Conservation (phyloP, 2,797 vertebrate species). For the Pseudochaenichthys georgianus region DNA sequence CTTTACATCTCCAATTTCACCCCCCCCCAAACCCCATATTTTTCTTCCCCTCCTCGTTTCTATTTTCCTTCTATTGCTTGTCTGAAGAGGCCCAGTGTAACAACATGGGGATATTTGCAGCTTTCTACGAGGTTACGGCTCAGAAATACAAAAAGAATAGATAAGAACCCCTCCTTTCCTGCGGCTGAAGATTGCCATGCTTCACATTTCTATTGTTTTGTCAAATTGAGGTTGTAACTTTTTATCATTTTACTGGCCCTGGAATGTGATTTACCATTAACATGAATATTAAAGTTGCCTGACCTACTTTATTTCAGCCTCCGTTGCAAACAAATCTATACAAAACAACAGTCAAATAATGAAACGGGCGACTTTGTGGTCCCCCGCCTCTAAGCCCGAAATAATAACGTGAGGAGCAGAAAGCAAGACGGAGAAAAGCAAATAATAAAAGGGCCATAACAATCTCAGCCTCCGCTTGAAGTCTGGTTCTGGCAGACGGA, state of each 20-base stretch:
- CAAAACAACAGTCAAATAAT: slow-evolving; percentile 62
- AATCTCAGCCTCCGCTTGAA: slow-evolving; percentile 36
- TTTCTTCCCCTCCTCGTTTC: slow-evolving; percentile 5
- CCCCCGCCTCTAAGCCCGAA: slow-evolving; percentile 26
- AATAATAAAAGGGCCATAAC: slow-evolving; percentile 26
- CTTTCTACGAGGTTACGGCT: slow-evolving; percentile 24
- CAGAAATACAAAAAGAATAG: slow-evolving; percentile 9
- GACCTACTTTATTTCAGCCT: slow-evolving; percentile 60
- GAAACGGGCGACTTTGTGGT: slow-evolving; percentile 31
- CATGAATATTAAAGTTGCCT: slow-evolving; percentile 54
- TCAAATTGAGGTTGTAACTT: slow-evolving; percentile 52
- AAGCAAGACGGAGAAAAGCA: slow-evolving; percentile 16
- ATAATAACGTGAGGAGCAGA: slow-evolving; percentile 41
- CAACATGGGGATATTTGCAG: slow-evolving; percentile 13
- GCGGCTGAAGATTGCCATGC: slow-evolving; percentile 25
- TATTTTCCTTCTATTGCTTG: slow-evolving; percentile 15
- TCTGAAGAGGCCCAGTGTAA: slow-evolving; percentile 37
- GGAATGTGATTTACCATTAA: slow-evolving; percentile 55
- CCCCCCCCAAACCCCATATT: background rate
- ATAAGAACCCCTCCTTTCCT: slow-evolving; percentile 17
- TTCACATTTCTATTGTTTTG: slow-evolving; percentile 28
- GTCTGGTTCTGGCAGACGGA: slow-evolving; percentile 45
- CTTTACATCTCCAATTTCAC: slow-evolving; percentile 27
- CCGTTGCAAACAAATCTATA: slow-evolving; percentile 37
- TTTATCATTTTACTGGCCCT: slow-evolving; percentile 2